Evolutionary conservation across 2,888 invertebrate species (phyloP).

Genomic region (Serripes groenlandicus): DNA sequence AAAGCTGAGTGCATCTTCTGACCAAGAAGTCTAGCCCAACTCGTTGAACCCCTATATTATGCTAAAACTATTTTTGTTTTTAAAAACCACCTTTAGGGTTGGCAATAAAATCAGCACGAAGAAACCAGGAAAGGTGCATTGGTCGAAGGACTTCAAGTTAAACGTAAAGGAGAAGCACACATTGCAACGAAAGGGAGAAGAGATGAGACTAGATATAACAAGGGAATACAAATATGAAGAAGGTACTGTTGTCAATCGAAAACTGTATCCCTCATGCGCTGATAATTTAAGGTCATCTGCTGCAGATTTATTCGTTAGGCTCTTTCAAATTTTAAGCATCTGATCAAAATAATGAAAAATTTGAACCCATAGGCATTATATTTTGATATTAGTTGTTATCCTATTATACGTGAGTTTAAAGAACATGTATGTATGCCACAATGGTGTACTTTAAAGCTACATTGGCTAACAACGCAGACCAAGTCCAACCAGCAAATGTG

Average conservation of each 20-base stretch:
- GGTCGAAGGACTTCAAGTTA: background rate
- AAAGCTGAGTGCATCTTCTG: no score
- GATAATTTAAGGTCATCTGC: background rate
- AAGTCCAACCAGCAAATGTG: no score
- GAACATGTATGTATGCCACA: background rate
- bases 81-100: constrained; percentile 30
- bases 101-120: constrained; percentile 55
- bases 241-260: constrained; percentile 29
- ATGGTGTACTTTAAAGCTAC: no score
- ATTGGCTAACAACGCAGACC: no score
- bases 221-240: constrained; percentile 58
- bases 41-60: no score
- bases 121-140: constrained; percentile 9
- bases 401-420: background rate
- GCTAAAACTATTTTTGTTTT: no score
- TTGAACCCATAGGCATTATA: background rate
- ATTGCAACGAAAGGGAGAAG: background rate
- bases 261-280: background rate
- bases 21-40: no score
- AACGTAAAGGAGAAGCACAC: background rate
- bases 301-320: background rate
- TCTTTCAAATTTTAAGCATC: background rate
- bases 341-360: background rate
- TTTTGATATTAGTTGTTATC: background rate
- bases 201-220: constrained; percentile 52